Evolutionary conservation across 2,888 invertebrate genomes (phyloP), one percentile per base, ranked within the genome.

Genomic region (Melieria crassipennis): DNA sequence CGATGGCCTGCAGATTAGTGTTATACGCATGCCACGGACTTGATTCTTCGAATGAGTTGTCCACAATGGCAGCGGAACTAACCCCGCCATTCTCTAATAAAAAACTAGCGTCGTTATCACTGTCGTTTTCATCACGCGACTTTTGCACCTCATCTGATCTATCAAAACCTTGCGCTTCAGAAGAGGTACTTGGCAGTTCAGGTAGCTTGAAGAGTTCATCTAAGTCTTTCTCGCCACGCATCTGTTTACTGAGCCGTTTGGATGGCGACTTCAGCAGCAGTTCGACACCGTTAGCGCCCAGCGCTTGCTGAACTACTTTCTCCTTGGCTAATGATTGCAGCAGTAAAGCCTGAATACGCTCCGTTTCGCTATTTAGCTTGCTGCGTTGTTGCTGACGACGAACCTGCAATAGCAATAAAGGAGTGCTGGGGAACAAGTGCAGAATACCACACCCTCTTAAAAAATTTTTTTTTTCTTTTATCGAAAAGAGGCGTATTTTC

Each of bases 251-350:
- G 79, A 81, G 16, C 78, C 79, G 79, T 79, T 87, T 78, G 45
- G 64, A 55, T 52, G 85, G 76, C 4, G 81, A 84, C 79, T 89
- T 88, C 0, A 83, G 71, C 11, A 86, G 66, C 4, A 81, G 75
- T 16, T 81, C 81, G 4, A 73, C 65, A 0, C 83, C 83, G 75
- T 82, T 81, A 4, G 77, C 75, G 0, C 87, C 87, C 65, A 94
- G 84, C 0, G 91, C 90, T 80, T 90, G 90, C 79, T 90, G 90
- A n/a, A 97, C 90, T 1, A 93, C 93, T 30, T 92, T 91, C 81
- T 94, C 94, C 81, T 94, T 94, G 74, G 95, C 89, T 13, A 96
- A 85, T 64, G 93, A 91, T 66, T 91, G 88, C 50, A 94, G 86
- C 52, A 95, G 87, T 85, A 96, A 91, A 81, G 92, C 89, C 85